Evolutionary conservation across 2,797 vertebrate species (phyloP), one percentile per base, ranked within the genome.

Genomic region (Botia kubotai): DNA sequence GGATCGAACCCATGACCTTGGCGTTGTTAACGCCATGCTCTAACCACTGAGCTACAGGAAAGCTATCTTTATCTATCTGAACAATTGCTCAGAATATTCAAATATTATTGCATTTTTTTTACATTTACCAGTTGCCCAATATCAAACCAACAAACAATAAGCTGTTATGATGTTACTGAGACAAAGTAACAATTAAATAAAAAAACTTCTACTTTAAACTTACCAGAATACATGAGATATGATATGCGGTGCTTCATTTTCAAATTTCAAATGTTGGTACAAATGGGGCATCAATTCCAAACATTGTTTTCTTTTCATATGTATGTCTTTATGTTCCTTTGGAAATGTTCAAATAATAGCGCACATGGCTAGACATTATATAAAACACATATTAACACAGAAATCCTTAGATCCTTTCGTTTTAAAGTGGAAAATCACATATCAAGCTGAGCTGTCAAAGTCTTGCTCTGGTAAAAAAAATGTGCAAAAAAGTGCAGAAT

Each of bases 41-140:
- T n/a, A n/a, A n/a, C n/a, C n/a, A n/a, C n/a, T n/a, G n/a, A n/a
- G n/a, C n/a, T n/a, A n/a, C n/a, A n/a, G 83, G 86, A 87, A 87
- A 86, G 83, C 79, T 81, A 81, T 33, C 33, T 33, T 33, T 33
- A 74, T 81, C 82, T 57, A 33, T 12, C 48, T 36, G 52, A 58
- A 33, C 3, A 33, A 33, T 65, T 29, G 62, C 68, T 46, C 23
- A 72, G 36, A 79, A 81, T 67, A 50, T 79, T 55, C 70, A 70
- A 76, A 1, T 82, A 70, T 52, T 81, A 73, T 72, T 33, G 33
- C 33, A 33, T 29, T 10, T 60, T 72, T 62, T 83, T 68, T 55
- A 21, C 76, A 78, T 77, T 85, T 78, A 78, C 80, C 84, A 81
- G 87, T 83, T 77, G 79, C 77, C 81, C 84, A 63, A 83, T 83